phyloP scores from a whole-genome alignment of 2,888 invertebrate species.

The Andrena dorsata region DNA sequence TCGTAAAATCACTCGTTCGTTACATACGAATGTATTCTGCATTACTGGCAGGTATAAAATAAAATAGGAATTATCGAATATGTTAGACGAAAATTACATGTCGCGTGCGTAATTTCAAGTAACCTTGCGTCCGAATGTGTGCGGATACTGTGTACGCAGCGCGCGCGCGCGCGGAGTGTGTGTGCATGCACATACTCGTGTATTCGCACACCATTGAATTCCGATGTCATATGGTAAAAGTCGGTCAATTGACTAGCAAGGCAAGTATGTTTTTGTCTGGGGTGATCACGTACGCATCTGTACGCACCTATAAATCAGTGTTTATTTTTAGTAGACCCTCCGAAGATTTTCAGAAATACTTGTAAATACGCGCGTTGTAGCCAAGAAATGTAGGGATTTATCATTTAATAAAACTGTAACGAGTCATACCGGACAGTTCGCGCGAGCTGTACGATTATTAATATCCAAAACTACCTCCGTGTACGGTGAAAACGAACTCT shows the following conservation, averaged over 20 bases:
- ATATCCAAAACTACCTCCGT: conserved; percentile 38
- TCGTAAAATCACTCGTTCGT: background rate
- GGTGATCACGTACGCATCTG: conserved; percentile 65
- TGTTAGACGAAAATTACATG: background rate
- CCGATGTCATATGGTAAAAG: conserved; percentile 53
- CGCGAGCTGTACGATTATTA: conserved; percentile 8
- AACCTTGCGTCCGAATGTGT: background rate
- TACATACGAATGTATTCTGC: background rate
- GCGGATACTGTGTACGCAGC: too few species aligned
- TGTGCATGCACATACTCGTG: background rate
- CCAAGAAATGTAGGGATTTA: conserved; percentile 36
- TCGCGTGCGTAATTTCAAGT: conserved; percentile 10
- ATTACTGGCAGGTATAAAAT: conserved; percentile 7
- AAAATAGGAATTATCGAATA: conserved; percentile 13
- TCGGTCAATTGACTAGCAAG: conserved; percentile 68
- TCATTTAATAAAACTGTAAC: conserved; percentile 1
- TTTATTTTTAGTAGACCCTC: conserved; percentile 78
- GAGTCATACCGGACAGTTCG: background rate
- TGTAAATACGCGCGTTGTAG: conserved; percentile 59
- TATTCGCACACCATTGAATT: background rate
- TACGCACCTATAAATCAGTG: conserved; percentile 74
- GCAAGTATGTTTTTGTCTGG: conserved; percentile 78
- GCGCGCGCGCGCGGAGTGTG: background rate
- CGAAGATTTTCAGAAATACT: conserved; percentile 66
- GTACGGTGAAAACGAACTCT: conserved; percentile 46